Evolutionary conservation across 2,888 invertebrate species (phyloP).

Genomic region (Tipula confusa): DNA sequence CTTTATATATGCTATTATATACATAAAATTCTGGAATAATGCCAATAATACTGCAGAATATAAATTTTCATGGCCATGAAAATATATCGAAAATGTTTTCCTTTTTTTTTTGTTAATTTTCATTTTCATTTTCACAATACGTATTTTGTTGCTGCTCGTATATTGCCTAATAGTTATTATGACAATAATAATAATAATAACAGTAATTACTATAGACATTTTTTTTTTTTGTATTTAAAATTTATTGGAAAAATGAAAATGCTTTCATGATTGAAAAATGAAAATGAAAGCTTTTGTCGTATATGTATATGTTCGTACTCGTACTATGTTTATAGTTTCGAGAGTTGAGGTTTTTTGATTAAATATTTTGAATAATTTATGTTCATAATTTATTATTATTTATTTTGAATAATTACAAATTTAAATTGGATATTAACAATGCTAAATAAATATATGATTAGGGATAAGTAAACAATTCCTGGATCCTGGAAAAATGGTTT

Average conservation of each 20-base stretch:
- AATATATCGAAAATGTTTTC: not conserved
- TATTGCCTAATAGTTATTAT: not conserved
- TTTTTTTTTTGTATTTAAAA: not conserved
- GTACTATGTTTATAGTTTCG: not conserved
- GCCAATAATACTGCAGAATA: not conserved
- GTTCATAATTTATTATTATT: not conserved
- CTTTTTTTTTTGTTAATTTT: no score
- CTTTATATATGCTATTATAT: not conserved
- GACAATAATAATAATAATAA: not conserved
- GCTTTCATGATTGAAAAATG: not conserved
- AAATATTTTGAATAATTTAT: not conserved
- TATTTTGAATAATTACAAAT: not conserved
- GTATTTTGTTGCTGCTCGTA: no score
- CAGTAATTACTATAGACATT: not conserved
- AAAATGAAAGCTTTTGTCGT: not conserved
- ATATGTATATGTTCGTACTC: not conserved
- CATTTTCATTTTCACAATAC: no score
- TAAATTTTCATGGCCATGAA: not conserved
- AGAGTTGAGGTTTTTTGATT: not conserved
- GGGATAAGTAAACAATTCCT: no score
- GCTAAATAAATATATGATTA: no score
- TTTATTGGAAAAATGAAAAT: not conserved
- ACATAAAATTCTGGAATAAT: not conserved
- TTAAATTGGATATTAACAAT: no score
- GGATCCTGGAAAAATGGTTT: no score